Evolutionary conservation across 2,888 invertebrate species (phyloP).

Genomic region (Microplitis deprimator): DNA sequence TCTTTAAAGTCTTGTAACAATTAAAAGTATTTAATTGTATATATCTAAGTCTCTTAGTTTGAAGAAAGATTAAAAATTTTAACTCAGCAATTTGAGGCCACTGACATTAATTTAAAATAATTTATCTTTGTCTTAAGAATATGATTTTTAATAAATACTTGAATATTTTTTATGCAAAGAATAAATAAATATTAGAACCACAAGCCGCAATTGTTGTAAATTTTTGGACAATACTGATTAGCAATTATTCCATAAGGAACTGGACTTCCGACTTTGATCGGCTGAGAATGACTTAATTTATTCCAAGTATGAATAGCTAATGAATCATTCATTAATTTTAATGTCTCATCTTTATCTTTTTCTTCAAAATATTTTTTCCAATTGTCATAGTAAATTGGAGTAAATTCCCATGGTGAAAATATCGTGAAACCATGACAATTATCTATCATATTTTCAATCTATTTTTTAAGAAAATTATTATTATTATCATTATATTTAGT

Average conservation of each 20-base stretch:
- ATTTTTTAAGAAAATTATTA: slow-evolving; percentile 24
- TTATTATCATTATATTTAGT: background rate
- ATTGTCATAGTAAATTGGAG: slow-evolving; percentile 77
- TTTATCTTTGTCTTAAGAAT: too few species aligned
- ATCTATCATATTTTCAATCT: slow-evolving; percentile 73
- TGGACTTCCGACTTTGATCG: slow-evolving; percentile 68
- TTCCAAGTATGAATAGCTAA: slow-evolving; percentile 75
- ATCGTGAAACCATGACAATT: slow-evolving; percentile 78
- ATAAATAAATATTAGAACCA: background rate
- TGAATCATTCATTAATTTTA: slow-evolving; percentile 68
- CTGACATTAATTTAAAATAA: too few species aligned
- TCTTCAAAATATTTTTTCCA: slow-evolving; percentile 77
- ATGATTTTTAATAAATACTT: too few species aligned
- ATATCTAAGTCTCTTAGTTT: too few species aligned
- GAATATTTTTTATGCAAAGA: too few species aligned
- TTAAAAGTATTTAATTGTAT: too few species aligned
- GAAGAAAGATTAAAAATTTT: too few species aligned
- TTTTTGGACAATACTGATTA: slow-evolving; percentile 72
- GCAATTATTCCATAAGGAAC: slow-evolving; percentile 73
- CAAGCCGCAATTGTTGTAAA: slow-evolving; percentile 62
- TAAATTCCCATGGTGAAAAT: slow-evolving; percentile 77
- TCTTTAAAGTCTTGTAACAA: too few species aligned
- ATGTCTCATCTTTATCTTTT: slow-evolving; percentile 67
- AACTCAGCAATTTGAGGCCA: too few species aligned
- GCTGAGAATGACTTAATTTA: slow-evolving; percentile 70